These are phyloP conservation scores for Melinopterus prodromus DNA, from an alignment of 2,888 invertebrate genomes.

Conservation along the genomic window DNA sequence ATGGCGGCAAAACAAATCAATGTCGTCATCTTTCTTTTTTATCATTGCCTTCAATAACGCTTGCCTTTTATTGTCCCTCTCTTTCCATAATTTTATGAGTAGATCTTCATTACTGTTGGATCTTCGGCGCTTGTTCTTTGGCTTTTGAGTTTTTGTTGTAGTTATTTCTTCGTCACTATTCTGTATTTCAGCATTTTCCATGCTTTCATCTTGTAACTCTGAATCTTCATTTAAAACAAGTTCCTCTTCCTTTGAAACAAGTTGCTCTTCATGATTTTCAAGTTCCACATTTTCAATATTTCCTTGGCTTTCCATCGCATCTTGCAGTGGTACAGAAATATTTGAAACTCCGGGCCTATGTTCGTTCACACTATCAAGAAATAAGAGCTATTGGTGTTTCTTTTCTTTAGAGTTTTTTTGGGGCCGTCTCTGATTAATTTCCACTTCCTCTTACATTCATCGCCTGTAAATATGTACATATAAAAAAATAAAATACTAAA, in stretches of 20 bases:
- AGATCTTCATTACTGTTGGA: constrained; percentile 23
- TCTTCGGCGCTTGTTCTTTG: constrained; percentile 23
- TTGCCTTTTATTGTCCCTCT: constrained; percentile 27
- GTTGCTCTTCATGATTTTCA: constrained; percentile 14
- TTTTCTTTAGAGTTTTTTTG: constrained; percentile 23
- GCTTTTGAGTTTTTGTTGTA: constrained; percentile 23
- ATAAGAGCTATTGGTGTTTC: constrained; percentile 25
- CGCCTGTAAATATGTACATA: constrained; percentile 17
- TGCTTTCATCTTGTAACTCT: constrained; percentile 12
- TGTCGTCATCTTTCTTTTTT: constrained; percentile 27
- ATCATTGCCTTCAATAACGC: constrained; percentile 9
- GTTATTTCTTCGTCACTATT: constrained; percentile 26
- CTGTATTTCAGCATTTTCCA: constrained; percentile 28
- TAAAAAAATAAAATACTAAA: constrained; percentile 8
- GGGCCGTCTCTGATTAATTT: constrained; percentile 24
- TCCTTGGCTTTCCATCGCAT: not conserved
- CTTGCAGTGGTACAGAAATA: constrained; percentile 22
- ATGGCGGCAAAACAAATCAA: constrained; percentile 29
- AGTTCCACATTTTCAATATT: constrained; percentile 15
- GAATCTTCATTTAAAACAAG: constrained; percentile 11
- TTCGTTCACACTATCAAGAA: constrained; percentile 20
- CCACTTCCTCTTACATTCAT: constrained; percentile 24
- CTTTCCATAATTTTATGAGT: constrained; percentile 31
- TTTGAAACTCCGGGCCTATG: constrained; percentile 25
- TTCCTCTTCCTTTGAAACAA: constrained; percentile 10